Evolutionary conservation across 2,113 vertebrate genomes (phyloP).

Genomic region (Mobula birostris): DNA sequence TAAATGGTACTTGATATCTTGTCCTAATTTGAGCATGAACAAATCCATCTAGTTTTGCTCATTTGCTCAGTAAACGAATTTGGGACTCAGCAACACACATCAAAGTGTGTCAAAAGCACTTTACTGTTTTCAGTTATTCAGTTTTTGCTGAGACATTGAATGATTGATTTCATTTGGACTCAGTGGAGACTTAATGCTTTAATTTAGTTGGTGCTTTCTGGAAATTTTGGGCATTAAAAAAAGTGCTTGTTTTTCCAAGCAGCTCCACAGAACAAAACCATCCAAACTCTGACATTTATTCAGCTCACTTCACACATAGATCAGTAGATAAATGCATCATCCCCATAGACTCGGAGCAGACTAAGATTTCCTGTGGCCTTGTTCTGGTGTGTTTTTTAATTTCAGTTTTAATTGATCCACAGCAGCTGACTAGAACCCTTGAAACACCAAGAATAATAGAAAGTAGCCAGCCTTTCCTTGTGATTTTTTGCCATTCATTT

Average conservation of each 20-base stretch:
- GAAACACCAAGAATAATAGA: background rate
- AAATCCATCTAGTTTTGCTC: background rate
- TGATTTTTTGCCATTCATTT: background rate
- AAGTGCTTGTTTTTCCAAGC: background rate
- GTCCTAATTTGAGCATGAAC: background rate
- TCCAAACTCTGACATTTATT: background rate
- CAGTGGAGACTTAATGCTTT: background rate
- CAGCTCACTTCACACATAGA: background rate
- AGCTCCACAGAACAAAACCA: background rate
- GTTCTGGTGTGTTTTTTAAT: background rate
- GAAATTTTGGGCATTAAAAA: constrained; percentile 5
- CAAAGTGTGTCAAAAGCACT: background rate
- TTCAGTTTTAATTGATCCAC: background rate
- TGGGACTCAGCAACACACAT: background rate
- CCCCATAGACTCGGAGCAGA: background rate
- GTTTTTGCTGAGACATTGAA: background rate
- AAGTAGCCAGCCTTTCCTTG: background rate
- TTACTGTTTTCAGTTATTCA: background rate
- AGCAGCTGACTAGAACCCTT: background rate
- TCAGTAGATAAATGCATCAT: background rate
- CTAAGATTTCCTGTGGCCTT: background rate
- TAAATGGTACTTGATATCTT: background rate
- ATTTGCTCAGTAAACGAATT: background rate
- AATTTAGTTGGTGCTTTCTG: background rate
- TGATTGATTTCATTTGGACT: background rate